These are phyloP conservation scores for Dasypus novemcinctus DNA, from an alignment of 2,113 vertebrate species.

Conservation along the genomic window DNA sequence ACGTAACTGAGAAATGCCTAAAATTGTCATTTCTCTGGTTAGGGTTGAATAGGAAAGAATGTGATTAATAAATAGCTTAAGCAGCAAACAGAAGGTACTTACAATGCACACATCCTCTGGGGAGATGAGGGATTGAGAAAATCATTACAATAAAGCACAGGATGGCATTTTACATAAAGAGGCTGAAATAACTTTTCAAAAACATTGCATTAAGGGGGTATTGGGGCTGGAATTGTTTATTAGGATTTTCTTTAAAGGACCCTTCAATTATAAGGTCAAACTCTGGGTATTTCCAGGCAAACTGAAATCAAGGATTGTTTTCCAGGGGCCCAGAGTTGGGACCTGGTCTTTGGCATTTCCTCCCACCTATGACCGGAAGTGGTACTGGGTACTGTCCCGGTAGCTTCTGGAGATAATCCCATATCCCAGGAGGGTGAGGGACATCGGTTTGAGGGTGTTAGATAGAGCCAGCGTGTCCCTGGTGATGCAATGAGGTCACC, in stretches of 20 bases:
- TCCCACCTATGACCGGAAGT: background rate
- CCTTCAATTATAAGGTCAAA: constrained; percentile 63
- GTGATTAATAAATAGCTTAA: constrained; percentile 77
- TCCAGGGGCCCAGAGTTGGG: background rate
- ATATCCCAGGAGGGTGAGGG: background rate
- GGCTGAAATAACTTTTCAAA: constrained; percentile 63
- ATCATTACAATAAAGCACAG: constrained; percentile 59
- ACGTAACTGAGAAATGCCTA: constrained; percentile 68
- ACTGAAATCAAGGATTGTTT: background rate
- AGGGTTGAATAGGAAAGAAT: constrained; percentile 65
- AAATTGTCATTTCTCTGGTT: constrained; percentile 73
- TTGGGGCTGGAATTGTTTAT: constrained; percentile 47
- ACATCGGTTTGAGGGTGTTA: rapidly evolving
- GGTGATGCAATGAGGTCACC: background rate
- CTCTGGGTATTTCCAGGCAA: background rate
- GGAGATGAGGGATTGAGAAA: constrained; percentile 70
- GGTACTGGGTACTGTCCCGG: background rate
- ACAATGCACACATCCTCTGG: constrained; percentile 63
- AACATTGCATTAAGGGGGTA: constrained; percentile 53
- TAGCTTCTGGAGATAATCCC: background rate
- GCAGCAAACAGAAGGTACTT: constrained; percentile 72
- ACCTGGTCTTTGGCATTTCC: background rate
- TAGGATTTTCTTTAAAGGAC: constrained; percentile 45
- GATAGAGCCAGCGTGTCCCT: background rate
- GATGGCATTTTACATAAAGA: constrained; percentile 57